Evolutionary conservation across 2,888 invertebrate species (phyloP).

Genomic region (Serrognathus titanus): DNA sequence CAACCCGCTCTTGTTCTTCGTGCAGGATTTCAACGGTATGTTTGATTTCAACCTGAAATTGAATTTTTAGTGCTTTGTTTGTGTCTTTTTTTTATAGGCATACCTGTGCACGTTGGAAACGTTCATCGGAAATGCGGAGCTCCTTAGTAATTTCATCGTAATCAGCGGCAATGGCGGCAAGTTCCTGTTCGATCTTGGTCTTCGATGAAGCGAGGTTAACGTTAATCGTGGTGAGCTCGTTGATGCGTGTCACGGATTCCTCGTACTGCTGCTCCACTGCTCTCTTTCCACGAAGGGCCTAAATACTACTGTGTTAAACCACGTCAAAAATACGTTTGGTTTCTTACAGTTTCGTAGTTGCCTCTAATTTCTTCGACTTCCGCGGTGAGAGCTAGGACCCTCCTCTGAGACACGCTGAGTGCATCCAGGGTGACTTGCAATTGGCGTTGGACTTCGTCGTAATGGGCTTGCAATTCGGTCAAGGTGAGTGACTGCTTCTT

Average conservation of each 20-base stretch:
- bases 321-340: background rate
- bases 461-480: slow-evolving; percentile 89
- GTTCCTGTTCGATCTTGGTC: slow-evolving; percentile 93
- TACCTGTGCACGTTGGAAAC: slow-evolving; percentile 86
- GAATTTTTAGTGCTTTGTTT: background rate
- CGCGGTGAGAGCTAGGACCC: slow-evolving; percentile 85
- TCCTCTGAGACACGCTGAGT: slow-evolving; percentile 85
- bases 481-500: slow-evolving; percentile 94
- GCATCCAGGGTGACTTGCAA: slow-evolving; percentile 93
- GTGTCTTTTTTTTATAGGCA: too few relatives aligned
- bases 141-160: slow-evolving; percentile 98
- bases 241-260: slow-evolving; percentile 88
- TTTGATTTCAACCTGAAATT: slow-evolving; percentile 76
- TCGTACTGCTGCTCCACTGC: slow-evolving; percentile 85
- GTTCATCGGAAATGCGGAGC: slow-evolving; percentile 88
- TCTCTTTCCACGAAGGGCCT: slow-evolving; percentile 91
- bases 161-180: slow-evolving; percentile 86
- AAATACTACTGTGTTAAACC: slow-evolving; percentile 22
- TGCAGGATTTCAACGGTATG: slow-evolving; percentile 91
- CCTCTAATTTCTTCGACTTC: slow-evolving; percentile 95
- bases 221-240: slow-evolving; percentile 92
- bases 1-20: slow-evolving; percentile 94
- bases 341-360: slow-evolving; percentile 75
- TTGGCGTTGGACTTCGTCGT: slow-evolving; percentile 95
- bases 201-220: slow-evolving; percentile 92